A percentile compares a stretch with the other conserved stretches of the same genome.
Evolutionary conservation across 2,797 vertebrate species (phyloP).

Genomic region (Tenualosa ilisha): DNA sequence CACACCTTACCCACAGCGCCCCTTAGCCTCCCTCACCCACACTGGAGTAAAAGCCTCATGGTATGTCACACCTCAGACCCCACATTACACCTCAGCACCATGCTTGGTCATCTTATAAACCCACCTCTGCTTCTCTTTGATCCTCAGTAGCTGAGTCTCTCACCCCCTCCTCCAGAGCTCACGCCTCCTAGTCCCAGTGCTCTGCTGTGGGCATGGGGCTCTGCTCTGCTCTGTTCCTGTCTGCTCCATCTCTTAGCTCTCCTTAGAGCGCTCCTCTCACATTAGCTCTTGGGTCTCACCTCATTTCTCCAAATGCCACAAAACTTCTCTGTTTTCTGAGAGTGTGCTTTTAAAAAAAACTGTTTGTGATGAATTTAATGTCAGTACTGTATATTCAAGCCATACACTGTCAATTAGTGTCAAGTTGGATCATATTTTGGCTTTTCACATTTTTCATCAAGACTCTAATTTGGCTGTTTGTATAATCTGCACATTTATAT

Average conservation of each 20-base stretch:
- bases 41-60: neutral
- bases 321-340: neutral
- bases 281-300: neutral
- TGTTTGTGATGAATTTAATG: neutral
- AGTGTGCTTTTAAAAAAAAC: neutral
- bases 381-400: neutral
- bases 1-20: neutral
- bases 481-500: slow-evolving; percentile 40
- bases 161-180: neutral
- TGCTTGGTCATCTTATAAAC: neutral
- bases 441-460: slow-evolving; percentile 1
- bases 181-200: neutral
- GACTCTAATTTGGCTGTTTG: slow-evolving; percentile 29
- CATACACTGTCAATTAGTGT: slow-evolving; percentile 6
- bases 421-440: neutral
- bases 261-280: neutral
- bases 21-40: neutral
- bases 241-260: too few relatives aligned
- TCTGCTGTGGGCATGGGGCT: neutral
- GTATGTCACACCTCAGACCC: neutral
- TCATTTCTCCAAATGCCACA: neutral
- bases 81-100: neutral
- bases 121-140: neutral
- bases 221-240: too few relatives aligned
- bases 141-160: neutral